Base-by-base conservation (phyloP, 2,797 vertebrate species). In the Bucorvus abyssinicus region DNA sequence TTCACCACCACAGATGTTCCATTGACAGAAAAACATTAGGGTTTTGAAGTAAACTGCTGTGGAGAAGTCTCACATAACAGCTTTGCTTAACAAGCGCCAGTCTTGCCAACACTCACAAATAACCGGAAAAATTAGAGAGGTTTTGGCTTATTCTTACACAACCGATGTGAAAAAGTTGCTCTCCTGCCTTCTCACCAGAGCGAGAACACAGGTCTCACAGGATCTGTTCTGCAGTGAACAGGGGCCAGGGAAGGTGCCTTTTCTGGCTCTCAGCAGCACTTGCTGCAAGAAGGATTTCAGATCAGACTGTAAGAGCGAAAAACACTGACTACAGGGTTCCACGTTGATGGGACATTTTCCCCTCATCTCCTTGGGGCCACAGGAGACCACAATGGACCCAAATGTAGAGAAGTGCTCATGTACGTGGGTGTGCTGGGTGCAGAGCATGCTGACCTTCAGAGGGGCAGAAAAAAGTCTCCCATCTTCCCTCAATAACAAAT, bases 361-460 rank as follows among this genome's bases (percentile, higher is more conserved):
- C 12, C 8, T n/a, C 29, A 12, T 57, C 12, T 36, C 14, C 14
- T 38, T 63, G 64, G 8, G 22, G 32, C 53, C 42, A 40, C 40
- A 30, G 32, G 12, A 59, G 49, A 59, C 10, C 22, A 20, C 24
- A 10, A 1, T 5, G 3, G 11, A 4, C 13, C 22, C 24, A 85
- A 44, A 74, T 2, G 7, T 24, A 76, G 19, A 50, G 32, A 76
- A 73, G 8, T 0, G 2, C 10, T 56, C 3, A 5, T 6, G 18
- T 47, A 60, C 4, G 0, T 1, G 7, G 29, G 26, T 3, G 1
- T 0, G 0, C 14, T 45, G 21, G 44, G n/a, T 73, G 38, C 16
- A 56, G 30, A 49, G 22, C 20, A 36, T 0, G 0, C 10, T 79
- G 59, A 17, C 6, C 29, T 82, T 80, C 36, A 42, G 23, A 57